Evolutionary conservation across 2,888 invertebrate species (phyloP).

Genomic region (Augochlorella aurata): DNA sequence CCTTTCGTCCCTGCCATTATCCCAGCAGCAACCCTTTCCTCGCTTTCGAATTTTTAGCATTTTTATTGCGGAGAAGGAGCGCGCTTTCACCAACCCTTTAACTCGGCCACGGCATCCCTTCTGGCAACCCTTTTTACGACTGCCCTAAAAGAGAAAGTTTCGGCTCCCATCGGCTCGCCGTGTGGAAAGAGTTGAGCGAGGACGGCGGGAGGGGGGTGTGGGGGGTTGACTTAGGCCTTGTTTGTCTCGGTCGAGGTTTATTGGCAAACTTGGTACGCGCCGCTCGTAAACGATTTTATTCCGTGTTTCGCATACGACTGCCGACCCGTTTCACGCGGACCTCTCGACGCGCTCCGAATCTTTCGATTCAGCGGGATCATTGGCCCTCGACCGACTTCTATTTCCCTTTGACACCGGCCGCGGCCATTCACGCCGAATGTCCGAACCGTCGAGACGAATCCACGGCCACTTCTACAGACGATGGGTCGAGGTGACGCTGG

Average conservation of each 20-base stretch:
- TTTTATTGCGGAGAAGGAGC: slow-evolving; percentile 54
- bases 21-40: slow-evolving; percentile 58
- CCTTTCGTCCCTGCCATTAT: slow-evolving; percentile 68
- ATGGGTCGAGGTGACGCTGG: neutral
- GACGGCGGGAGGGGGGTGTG: neutral
- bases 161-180: slow-evolving; percentile 24
- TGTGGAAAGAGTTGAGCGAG: slow-evolving; percentile 9
- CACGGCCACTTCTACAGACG: neutral
- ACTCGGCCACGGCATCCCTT: slow-evolving; percentile 23
- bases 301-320: slow-evolving; percentile 31
- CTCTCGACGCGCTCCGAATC: slow-evolving; percentile 7
- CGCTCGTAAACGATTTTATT: slow-evolving; percentile 50
- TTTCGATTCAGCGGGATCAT: neutral
- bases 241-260: slow-evolving; percentile 52
- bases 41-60: slow-evolving; percentile 75
- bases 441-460: neutral
- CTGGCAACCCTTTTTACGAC: slow-evolving; percentile 74
- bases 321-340: slow-evolving; percentile 1
- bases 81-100: slow-evolving; percentile 63
- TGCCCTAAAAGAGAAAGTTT: slow-evolving; percentile 71
- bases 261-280: slow-evolving; percentile 38
- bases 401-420: neutral
- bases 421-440: neutral
- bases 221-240: slow-evolving; percentile 44
- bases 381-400: slow-evolving; percentile 7